Evolutionary conservation across 2,797 vertebrate species (phyloP), one percentile per base, ranked within the genome.

Genomic region (Arctocebus calabarensis): DNA sequence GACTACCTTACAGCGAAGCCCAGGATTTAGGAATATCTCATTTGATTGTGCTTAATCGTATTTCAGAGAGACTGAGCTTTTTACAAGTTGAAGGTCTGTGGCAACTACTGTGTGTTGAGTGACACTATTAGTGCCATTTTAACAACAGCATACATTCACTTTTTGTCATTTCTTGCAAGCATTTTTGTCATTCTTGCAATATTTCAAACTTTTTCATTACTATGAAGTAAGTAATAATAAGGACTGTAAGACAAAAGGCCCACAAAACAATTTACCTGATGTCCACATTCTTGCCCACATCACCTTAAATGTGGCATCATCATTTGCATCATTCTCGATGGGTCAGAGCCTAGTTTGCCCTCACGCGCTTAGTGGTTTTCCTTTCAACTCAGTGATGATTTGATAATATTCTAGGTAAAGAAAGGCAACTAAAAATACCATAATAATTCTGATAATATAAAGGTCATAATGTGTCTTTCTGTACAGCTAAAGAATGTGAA

Each of bases 371-470:
- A 87, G 71, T 23, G 7, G 23, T 74, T 91, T 96, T 95, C 64
- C 77, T 86, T 90, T 61, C 91, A 43, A 95, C 37, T 73, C 64
- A 83, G 29, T 85, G 52, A 29, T 94, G 79, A 88, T 62, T 86
- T 93, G 74, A 74, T 94, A 91, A 75, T 79, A 14, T 88, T 90
- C 22, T 90, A 84, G 75, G 66, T 62, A 59, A 96, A 89, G 62
- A 91, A 83, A 93, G 48, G 22, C 37, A 71, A 86, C 9, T 45
- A 57, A 8, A 81, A 88, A 94, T 62, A 82, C 7, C 84, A 66
- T 75, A 91, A 43, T n/a, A n/a, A 93, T 90, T 75, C 40, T 68
- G 43, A 85, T 92, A 79, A 83, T 74, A 81, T 29, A 61, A 93
- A 97, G 22, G 23, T 3, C n/a, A 94, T n/a, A 57, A 43, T 23